phyloP scores from a whole-genome alignment of 2,888 invertebrate species.

The Meandrusa payeni region DNA sequence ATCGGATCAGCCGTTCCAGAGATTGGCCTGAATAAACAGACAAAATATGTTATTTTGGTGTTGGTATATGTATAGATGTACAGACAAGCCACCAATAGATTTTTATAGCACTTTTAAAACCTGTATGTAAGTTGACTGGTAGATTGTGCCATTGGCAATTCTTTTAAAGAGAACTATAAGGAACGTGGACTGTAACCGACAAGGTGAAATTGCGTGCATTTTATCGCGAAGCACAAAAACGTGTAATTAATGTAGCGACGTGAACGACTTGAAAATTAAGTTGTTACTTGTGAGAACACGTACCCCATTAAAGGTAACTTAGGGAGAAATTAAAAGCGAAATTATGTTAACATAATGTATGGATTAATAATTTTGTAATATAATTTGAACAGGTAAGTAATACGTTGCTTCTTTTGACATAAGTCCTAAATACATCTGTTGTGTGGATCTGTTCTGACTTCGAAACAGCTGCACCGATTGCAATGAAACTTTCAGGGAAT shows the following conservation, averaged over 20 bases:
- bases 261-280: slow-evolving; percentile 22
- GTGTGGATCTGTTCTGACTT: no score
- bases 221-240: slow-evolving; percentile 27
- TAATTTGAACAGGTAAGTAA: no score
- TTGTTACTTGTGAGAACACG: slow-evolving; percentile 17
- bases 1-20: no score
- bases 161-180: slow-evolving; percentile 47
- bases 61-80: no score
- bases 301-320: slow-evolving; percentile 8
- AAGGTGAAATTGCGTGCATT: slow-evolving; percentile 41
- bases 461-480: no score
- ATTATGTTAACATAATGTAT: neutral
- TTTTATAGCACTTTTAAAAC: slow-evolving; percentile 1
- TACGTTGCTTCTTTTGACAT: no score
- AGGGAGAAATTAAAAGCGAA: slow-evolving; percentile 13
- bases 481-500: no score
- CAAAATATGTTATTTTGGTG: no score
- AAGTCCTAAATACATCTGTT: no score
- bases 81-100: no score
- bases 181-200: slow-evolving; percentile 37
- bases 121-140: slow-evolving; percentile 28
- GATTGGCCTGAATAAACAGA: no score
- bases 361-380: slow-evolving; percentile 12
- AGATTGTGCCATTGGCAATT: slow-evolving; percentile 48
- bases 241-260: slow-evolving; percentile 25